These are phyloP conservation scores for Siderastrea siderea DNA, from an alignment of 92 coral and sea anemone species.

Conservation along the genomic window DNA sequence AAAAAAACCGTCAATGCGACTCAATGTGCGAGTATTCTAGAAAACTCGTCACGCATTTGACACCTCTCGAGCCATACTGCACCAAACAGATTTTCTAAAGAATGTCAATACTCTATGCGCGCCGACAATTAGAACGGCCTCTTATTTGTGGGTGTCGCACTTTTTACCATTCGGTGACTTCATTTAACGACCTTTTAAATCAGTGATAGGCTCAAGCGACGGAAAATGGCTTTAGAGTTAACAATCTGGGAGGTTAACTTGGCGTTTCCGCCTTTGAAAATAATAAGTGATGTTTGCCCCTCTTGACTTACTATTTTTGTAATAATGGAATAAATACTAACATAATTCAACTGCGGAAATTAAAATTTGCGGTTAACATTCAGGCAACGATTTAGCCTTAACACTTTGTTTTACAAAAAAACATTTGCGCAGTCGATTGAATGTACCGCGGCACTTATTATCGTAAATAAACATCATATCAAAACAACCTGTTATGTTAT, in stretches of 20 bases:
- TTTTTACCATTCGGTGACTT: background rate
- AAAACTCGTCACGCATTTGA: too few species aligned
- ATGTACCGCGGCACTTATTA: background rate
- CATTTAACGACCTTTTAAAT: background rate
- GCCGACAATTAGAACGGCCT: background rate
- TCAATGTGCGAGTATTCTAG: too few species aligned
- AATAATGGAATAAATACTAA: background rate
- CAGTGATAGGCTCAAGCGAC: background rate
- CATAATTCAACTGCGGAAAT: background rate
- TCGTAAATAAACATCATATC: background rate
- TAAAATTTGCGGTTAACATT: background rate
- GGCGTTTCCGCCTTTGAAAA: conserved; percentile 12
- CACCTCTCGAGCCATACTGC: too few species aligned
- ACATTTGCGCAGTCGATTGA: conserved; percentile 10
- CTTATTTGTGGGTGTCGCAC: background rate
- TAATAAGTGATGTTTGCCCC: conserved; percentile 8
- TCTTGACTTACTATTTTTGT: background rate
- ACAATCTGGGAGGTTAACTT: background rate
- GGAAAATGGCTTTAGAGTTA: background rate
- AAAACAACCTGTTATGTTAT: conserved; percentile 29
- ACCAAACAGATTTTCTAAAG: background rate
- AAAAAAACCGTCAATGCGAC: too few species aligned
- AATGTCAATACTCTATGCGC: background rate
- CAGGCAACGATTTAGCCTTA: background rate
- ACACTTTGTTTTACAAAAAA: background rate